A percentile compares a stretch with the other conserved stretches of the same genome.
phyloP scores from a whole-genome alignment of 2,797 vertebrate species.

The Peromyscus attwateri region DNA sequence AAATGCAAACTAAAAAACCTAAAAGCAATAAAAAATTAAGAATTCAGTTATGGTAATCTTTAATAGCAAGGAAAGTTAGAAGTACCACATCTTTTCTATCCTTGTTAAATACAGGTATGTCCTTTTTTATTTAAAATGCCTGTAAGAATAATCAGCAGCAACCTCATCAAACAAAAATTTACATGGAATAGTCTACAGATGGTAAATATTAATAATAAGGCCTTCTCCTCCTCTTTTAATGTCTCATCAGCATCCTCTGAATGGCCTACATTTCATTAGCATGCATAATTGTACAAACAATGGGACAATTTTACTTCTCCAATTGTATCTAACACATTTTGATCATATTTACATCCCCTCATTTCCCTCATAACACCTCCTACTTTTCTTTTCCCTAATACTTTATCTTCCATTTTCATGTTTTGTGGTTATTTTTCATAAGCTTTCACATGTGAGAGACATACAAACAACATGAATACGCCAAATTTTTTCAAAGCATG shows the following conservation, averaged over 20 bases:
- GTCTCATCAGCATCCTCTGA: neutral
- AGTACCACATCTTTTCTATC: neutral
- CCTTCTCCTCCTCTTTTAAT: neutral
- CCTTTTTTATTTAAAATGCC: neutral
- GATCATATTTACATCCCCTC: neutral
- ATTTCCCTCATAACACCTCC: neutral
- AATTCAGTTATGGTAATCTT: neutral
- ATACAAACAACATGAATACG: neutral
- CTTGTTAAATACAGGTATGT: neutral
- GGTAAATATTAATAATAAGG: neutral
- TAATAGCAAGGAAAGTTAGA: neutral
- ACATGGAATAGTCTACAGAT: neutral
- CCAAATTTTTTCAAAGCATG: neutral
- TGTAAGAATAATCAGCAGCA: neutral
- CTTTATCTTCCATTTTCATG: neutral
- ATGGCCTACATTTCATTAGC: neutral
- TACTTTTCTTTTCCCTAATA: neutral
- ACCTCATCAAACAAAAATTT: neutral
- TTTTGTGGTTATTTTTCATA: neutral
- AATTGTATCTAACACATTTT: neutral
- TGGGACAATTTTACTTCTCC: neutral
- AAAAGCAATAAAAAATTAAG: neutral
- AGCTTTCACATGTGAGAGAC: neutral
- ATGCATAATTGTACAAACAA: neutral
- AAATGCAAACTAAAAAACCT: neutral